phyloP scores from a whole-genome alignment of 1,140 invertebrate genomes.

The Steinernema feltiae region DNA sequence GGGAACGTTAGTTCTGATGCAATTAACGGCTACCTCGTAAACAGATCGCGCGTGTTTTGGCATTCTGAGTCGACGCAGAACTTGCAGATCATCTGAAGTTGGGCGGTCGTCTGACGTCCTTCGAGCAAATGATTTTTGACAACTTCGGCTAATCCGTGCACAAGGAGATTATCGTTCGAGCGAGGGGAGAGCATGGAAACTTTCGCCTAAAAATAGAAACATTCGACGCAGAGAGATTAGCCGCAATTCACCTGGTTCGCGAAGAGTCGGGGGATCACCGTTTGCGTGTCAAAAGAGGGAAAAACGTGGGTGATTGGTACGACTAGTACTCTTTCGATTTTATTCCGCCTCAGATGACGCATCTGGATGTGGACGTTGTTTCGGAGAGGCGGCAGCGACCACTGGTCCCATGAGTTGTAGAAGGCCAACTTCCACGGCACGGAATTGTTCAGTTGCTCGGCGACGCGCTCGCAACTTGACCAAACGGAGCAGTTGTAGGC shows the following conservation, averaged over 20 bases:
- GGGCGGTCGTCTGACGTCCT: conserved; percentile 18
- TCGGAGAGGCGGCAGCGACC: background rate
- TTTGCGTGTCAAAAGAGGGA: conserved; percentile 32
- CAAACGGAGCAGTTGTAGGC: conserved; percentile 14
- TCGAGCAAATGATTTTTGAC: conserved; percentile 35
- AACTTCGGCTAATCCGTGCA: conserved; percentile 31
- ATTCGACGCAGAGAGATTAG: conserved; percentile 14
- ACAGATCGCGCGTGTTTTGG: conserved; percentile 2
- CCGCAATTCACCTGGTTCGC: conserved; percentile 15
- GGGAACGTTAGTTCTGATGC: background rate
- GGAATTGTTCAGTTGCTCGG: conserved; percentile 22
- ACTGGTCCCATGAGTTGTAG: conserved; percentile 28
- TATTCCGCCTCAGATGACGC: background rate
- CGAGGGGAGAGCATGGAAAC: conserved; percentile 26
- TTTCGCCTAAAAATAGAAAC: conserved; percentile 26
- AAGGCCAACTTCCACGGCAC: conserved; percentile 33
- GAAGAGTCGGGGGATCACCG: conserved; percentile 22
- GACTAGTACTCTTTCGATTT: conserved; percentile 15
- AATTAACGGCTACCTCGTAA: background rate
- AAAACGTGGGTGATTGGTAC: conserved; percentile 30
- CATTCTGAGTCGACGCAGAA: conserved; percentile 15
- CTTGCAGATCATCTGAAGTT: conserved; percentile 12
- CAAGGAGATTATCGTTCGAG: conserved; percentile 15
- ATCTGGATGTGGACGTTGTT: conserved; percentile 14
- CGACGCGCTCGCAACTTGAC: conserved; percentile 20